Conservation (phyloP, 2,888 invertebrate species). For the Cephus spinipes region DNA sequence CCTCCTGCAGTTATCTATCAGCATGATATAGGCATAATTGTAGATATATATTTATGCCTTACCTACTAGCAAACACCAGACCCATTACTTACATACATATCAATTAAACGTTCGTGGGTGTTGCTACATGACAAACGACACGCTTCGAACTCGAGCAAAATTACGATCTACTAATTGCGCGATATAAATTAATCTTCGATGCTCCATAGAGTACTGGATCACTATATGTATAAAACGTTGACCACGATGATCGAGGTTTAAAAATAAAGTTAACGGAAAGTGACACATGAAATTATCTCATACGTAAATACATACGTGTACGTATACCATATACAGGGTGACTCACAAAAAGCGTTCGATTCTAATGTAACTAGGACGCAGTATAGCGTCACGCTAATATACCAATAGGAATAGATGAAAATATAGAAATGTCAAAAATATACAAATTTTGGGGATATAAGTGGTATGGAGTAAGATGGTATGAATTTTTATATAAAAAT, state of each 20-base stretch:
- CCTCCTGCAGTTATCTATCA: not conserved
- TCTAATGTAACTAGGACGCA: not conserved
- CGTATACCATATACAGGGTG: slow-evolving; percentile 16
- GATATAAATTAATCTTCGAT: not conserved
- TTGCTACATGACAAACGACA: slow-evolving; percentile 5
- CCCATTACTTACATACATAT: slow-evolving; percentile 3
- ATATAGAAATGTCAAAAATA: not conserved
- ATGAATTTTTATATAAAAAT: not conserved
- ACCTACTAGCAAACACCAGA: not conserved
- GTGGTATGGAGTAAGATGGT: not conserved
- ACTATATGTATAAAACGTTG: not conserved
- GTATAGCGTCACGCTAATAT: not conserved
- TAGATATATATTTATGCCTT: not conserved
- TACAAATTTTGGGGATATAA: not conserved
- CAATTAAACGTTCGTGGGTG: slow-evolving; percentile 4
- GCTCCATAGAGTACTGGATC: not conserved
- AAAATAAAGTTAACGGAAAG: too few species aligned
- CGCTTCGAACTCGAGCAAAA: not conserved
- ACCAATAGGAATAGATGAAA: not conserved
- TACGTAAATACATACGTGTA: not conserved
- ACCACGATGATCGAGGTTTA: not conserved
- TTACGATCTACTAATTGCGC: not conserved
- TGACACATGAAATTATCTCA: slow-evolving; percentile 8
- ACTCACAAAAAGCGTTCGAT: not conserved
- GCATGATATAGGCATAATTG: not conserved